Evolutionary conservation across 2,888 invertebrate species (phyloP), one percentile per base, ranked within the genome.

Genomic region (Microctonus brassicae): DNA sequence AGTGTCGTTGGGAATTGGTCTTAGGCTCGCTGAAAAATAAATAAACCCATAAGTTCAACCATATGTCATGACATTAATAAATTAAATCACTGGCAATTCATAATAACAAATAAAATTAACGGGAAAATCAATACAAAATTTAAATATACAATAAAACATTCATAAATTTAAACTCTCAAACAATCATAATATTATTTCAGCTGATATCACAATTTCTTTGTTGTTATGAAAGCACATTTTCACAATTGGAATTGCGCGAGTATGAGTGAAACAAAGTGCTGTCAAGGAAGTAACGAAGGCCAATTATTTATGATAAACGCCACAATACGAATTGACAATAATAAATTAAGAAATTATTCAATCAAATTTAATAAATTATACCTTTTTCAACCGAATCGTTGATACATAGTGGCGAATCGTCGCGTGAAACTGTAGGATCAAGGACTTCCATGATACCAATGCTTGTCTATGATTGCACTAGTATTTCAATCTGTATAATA

Each of bases 1-100:
- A 47, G 93, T 92, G 82, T 93, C 92, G 79, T 68, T 10, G 11
- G 80, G 81, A 29, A 74, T 70, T 22, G 75, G 72, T 2, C 69
- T 57, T 17, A 70, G 20, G 11, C 70, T 73, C 52, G 72, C 85
- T 85, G 76, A 65, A 83, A 82, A 55, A 53, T 47, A 65, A 57
- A 75, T 55, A 58, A 62, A 60, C n/a, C n/a, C 17, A 58, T 33
- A 17, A 17, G 17, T 33, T 9, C 3, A 29, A 34, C 10, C 17
- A 58, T 20, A 34, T 34, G 33, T 33, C 34, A 29, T 33, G 7
- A 17, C n/a, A 17, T 53, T 10, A 20, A n/a, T 22, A 2, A 33
- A 13, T 33, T 20, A n/a, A 24, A n/a, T 17, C 22, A 22, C n/a
- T 24, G n/a, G n/a, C n/a, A n/a, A n/a, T n/a, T n/a, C n/a, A n/a